Percentiles rank a stretch among this genome's conserved stretches.
Evolutionary conservation across 2,888 invertebrate genomes (phyloP).

Genomic region (Oxyteleia sp.): DNA sequence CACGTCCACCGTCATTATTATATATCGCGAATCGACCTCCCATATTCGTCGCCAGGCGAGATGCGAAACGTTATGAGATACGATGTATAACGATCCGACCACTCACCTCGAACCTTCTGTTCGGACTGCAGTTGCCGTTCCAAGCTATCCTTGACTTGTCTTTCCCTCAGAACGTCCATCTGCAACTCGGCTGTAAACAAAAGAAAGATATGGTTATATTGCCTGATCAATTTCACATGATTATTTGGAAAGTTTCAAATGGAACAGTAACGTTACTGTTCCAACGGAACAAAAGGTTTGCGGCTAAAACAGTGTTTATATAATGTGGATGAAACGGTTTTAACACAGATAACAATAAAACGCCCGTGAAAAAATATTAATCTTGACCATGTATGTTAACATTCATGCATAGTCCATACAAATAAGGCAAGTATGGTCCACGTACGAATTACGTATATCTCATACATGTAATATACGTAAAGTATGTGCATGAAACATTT

Average conservation of each 20-base stretch:
- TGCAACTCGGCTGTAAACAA: constrained; percentile 95
- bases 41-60: constrained; percentile 69
- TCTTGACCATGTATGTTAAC: no score
- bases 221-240: constrained; percentile 32
- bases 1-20: constrained; percentile 77
- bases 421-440: no score
- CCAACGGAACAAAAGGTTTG: no score
- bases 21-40: constrained; percentile 78
- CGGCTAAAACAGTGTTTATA: no score
- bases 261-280: no score
- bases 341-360: no score
- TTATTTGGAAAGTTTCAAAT: constrained; percentile 46
- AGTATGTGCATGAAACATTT: no score
- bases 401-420: no score
- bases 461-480: no score
- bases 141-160: constrained; percentile 97
- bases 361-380: no score
- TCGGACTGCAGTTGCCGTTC: constrained; percentile 98
- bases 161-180: constrained; percentile 97
- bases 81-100: constrained; percentile 60
- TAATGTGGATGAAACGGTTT: no score
- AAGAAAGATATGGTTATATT: constrained; percentile 37
- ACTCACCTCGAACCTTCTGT: constrained; percentile 97
- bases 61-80: constrained; percentile 68
- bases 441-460: no score